Conservation (phyloP, 2,888 invertebrate species). For the Rhodophaea formosa region DNA sequence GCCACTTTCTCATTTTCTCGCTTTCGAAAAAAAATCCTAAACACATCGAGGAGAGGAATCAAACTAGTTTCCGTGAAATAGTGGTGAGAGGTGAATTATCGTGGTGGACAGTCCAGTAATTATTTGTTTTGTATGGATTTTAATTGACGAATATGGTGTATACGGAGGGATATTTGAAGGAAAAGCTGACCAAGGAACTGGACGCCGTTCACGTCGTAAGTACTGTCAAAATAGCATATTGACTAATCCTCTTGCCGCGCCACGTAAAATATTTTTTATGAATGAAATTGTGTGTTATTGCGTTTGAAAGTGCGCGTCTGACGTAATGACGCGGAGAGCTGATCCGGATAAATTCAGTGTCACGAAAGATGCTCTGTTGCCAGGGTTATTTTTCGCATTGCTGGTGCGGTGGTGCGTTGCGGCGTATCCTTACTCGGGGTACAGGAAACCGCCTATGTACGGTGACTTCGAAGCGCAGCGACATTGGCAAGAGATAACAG, state of each 20-base stretch:
- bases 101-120: slow-evolving; percentile 37
- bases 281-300: slow-evolving; percentile 39
- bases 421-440: slow-evolving; percentile 90
- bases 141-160: slow-evolving; percentile 81
- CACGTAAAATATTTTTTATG: slow-evolving; percentile 45
- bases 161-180: slow-evolving; percentile 83
- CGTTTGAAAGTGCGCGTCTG: slow-evolving; percentile 29
- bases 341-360: slow-evolving; percentile 65
- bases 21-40: slow-evolving; percentile 62
- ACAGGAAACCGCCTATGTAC: slow-evolving; percentile 92
- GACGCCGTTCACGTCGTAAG: slow-evolving; percentile 87
- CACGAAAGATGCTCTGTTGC: slow-evolving; percentile 68
- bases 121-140: slow-evolving; percentile 51
- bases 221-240: slow-evolving; percentile 70
- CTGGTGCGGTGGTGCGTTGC: slow-evolving; percentile 87
- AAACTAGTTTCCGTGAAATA: slow-evolving; percentile 38
- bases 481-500: slow-evolving; percentile 99
- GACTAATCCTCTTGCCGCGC: slow-evolving; percentile 51
- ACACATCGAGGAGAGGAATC: slow-evolving; percentile 30
- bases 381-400: slow-evolving; percentile 81
- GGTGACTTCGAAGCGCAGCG: slow-evolving; percentile 99
- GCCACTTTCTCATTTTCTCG: slow-evolving; percentile 66
- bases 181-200: slow-evolving; percentile 84
- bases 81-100: slow-evolving; percentile 51
- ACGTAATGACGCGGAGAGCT: slow-evolving; percentile 58